These are phyloP conservation scores for Apis cerana DNA, from an alignment of 1,140 invertebrate species.

Conservation along the genomic window DNA sequence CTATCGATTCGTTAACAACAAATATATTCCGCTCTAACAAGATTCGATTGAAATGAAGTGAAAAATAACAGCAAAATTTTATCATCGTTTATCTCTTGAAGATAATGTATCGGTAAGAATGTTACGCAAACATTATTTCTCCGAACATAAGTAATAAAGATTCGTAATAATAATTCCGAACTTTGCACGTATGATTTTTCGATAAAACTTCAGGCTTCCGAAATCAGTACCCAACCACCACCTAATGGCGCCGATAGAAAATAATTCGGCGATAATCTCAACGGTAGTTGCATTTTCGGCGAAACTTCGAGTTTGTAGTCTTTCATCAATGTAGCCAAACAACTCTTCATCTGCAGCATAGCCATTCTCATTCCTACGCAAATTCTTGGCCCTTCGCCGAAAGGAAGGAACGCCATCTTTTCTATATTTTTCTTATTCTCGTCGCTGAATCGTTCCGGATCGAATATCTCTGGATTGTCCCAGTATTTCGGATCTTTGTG, in stretches of 20 bases:
- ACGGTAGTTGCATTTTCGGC: constrained; percentile 49
- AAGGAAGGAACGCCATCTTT: constrained; percentile 81
- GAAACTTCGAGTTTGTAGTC: constrained; percentile 61
- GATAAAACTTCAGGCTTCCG: neutral
- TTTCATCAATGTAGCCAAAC: constrained; percentile 44
- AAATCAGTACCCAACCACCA: constrained; percentile 54
- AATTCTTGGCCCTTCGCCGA: constrained; percentile 83
- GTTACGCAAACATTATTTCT: too few relatives aligned
- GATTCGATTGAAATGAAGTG: too few relatives aligned
- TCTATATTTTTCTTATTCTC: constrained; percentile 65
- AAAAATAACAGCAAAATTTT: too few relatives aligned
- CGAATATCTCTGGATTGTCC: constrained; percentile 84
- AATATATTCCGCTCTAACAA: too few relatives aligned
- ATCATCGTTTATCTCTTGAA: too few relatives aligned
- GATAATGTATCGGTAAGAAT: too few relatives aligned
- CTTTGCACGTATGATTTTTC: too few relatives aligned
- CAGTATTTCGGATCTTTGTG: constrained; percentile 71
- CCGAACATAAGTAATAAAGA: neutral
- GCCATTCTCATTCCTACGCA: constrained; percentile 81
- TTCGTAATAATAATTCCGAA: neutral
- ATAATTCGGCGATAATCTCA: constrained; percentile 21
- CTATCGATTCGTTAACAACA: too few relatives aligned
- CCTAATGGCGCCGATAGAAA: constrained; percentile 27
- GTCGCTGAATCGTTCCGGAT: constrained; percentile 85
- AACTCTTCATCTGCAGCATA: constrained; percentile 55